Evolutionary conservation across 2,888 invertebrate genomes (phyloP).

Genomic region (Pandemis cinnamomeana): DNA sequence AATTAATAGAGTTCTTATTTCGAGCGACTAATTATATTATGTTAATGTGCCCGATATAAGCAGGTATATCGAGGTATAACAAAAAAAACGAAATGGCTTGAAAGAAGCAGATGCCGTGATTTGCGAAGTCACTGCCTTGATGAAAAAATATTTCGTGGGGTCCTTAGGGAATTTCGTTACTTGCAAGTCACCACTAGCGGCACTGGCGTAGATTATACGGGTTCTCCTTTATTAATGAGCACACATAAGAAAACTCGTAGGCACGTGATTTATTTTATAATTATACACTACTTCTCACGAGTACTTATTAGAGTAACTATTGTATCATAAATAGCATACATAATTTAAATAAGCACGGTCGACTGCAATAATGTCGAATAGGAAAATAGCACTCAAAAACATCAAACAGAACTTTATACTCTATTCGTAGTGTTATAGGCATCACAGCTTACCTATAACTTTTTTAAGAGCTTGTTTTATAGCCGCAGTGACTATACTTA

Average conservation of each 20-base stretch:
- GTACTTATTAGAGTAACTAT: not conserved
- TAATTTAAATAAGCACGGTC: not conserved
- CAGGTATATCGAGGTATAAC: not conserved
- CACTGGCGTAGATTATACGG: slow-evolving; percentile 38
- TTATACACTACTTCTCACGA: slow-evolving; percentile 6
- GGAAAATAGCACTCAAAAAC: too few relatives aligned
- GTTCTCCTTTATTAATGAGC: slow-evolving; percentile 38
- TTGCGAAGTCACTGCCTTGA: slow-evolving; percentile 53
- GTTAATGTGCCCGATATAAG: not conserved
- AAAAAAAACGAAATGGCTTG: slow-evolving; percentile 39
- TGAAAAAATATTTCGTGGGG: slow-evolving; percentile 55
- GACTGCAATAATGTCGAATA: too few relatives aligned
- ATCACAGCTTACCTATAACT: too few relatives aligned
- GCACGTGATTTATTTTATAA: slow-evolving; percentile 8
- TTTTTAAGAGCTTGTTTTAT: too few relatives aligned
- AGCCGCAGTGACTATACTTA: too few relatives aligned
- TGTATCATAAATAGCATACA: not conserved
- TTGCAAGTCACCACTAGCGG: slow-evolving; percentile 51
- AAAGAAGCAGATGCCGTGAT: slow-evolving; percentile 46
- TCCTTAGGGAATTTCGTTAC: slow-evolving; percentile 43
- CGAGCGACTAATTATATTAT: not conserved
- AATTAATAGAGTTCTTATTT: not conserved
- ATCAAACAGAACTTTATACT: too few relatives aligned
- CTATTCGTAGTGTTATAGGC: too few relatives aligned
- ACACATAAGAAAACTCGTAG: slow-evolving; percentile 14